Percentiles rank a stretch among this genome's conserved stretches.
Evolutionary conservation across 2,113 vertebrate species (phyloP).

Genomic region (Aepyceros melampus): DNA sequence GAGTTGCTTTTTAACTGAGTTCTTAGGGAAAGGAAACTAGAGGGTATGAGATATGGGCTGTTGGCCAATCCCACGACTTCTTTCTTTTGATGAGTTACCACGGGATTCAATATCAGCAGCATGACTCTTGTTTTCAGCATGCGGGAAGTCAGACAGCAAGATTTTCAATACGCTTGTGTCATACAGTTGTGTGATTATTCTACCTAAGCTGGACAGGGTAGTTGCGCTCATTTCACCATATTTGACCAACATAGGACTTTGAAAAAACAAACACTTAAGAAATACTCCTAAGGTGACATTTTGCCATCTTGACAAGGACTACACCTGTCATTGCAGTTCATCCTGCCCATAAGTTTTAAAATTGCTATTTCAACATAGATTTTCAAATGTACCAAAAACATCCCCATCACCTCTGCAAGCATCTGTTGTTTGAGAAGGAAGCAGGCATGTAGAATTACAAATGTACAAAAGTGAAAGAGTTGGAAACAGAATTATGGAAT

Average conservation of each 20-base stretch:
- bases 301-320: conserved; percentile 35
- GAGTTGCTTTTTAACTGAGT: conserved; percentile 14
- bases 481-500: background rate
- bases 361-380: background rate
- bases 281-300: background rate
- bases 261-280: background rate
- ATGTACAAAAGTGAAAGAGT: background rate
- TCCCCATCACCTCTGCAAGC: background rate
- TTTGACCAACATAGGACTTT: background rate
- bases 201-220: background rate
- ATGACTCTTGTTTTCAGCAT: background rate
- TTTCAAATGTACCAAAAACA: background rate
- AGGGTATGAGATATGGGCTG: background rate
- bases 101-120: conserved; percentile 1
- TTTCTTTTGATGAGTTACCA: conserved; percentile 46
- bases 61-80: conserved; percentile 52
- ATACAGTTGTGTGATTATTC: background rate
- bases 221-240: background rate
- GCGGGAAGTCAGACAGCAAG: background rate
- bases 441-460: background rate
- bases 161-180: background rate
- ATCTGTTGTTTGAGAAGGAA: conserved; percentile 27
- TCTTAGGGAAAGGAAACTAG: conserved; percentile 55
- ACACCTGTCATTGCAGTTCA: background rate
- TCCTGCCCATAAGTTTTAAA: background rate